Evolutionary conservation across 2,113 vertebrate genomes (phyloP).

Genomic region (Menura novaehollandiae): DNA sequence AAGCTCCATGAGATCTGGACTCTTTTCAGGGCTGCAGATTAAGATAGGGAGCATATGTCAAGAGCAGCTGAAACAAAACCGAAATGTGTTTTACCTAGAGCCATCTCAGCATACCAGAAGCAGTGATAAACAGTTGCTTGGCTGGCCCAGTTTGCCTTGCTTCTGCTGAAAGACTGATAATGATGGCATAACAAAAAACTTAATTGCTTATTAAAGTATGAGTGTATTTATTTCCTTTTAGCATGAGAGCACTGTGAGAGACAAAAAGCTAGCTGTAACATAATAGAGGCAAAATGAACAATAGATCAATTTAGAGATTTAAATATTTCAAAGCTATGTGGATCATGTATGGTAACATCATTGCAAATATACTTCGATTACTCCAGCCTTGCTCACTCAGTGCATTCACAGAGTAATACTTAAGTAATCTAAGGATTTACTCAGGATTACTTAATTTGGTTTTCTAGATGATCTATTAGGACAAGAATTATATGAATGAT

Average conservation of each 20-base stretch:
- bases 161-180: not conserved
- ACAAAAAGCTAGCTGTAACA: not conserved
- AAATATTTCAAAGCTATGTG: slow-evolving; percentile 13
- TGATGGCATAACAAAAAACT: not conserved
- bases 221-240: not conserved
- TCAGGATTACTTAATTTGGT: not conserved
- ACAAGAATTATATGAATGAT: not conserved
- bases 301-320: not conserved
- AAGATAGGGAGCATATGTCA: not conserved
- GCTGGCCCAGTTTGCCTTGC: not conserved
- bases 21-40: not conserved
- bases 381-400: not conserved
- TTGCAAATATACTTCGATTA: not conserved
- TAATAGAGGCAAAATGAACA: not conserved
- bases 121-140: not conserved
- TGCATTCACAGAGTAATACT: not conserved
- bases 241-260: not conserved
- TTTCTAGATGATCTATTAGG: not conserved
- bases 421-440: not conserved
- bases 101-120: not conserved
- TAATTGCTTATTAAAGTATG: not conserved
- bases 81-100: not conserved
- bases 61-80: not conserved
- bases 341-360: not conserved
- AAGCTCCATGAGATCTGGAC: not conserved